Evolutionary conservation across 2,113 vertebrate genomes (phyloP), one percentile per base, ranked within the genome.

Genomic region (Elephantulus edwardii): DNA sequence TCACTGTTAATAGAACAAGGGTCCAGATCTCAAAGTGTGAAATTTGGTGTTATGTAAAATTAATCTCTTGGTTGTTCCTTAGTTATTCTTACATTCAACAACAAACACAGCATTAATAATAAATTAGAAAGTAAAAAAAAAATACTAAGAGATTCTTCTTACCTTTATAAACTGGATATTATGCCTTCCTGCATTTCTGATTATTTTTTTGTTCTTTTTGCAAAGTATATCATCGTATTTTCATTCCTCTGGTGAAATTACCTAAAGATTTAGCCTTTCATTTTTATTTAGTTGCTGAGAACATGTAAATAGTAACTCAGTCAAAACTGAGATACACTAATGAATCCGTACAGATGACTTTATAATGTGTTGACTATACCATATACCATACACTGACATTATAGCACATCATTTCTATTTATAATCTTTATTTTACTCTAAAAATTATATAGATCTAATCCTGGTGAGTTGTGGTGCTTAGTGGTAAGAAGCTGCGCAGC

Each of bases 261-360:
- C 64, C 10, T 66, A 83, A 89, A 77, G 17, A 84, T 74, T 90
- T 84, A 94, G 58, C 4, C 38, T 94, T 93, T 86, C 19, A 17
- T 92, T 91, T 77, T 87, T 42, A 66, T 84, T 88, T 78, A 80
- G 7, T 74, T 95, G 56, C 56, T 76, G 20, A 80, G 38, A 90
- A 33, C 30, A 88, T 79, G 6, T 58, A 82, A 83, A 30, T 88
- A 48, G 50, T 75, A 90, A 88, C 38, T 33, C 40, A 79, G 11
- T 75, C 44, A 91, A 90, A 89, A 64, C 44, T 88, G 40, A 85
- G n/a, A 44, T n/a, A n/a, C 3, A 4, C 24, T 86, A 75, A 56
- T 17, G 28, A 89, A 74, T 93, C 62, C 88, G n/a, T 50, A 12
- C 54, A 80, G 50, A 22, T 40, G 38, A 42, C n/a, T n/a, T n/a